Percentiles rank a stretch among this genome's conserved stretches.
Conservation (phyloP, 2,888 invertebrate species). For the Chrysolina americana region DNA sequence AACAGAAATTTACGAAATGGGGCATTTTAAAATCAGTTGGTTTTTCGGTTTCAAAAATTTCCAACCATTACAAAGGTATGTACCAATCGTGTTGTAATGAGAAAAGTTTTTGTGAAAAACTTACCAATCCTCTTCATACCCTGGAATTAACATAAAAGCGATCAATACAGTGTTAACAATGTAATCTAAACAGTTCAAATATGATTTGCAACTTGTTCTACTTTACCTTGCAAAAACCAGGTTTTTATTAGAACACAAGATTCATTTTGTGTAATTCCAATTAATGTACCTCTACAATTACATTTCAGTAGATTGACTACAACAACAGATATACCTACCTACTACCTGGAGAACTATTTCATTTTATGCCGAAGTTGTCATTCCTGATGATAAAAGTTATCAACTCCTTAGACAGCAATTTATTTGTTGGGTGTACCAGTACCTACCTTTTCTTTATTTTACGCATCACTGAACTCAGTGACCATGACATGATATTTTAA, state of each 20-base stretch:
- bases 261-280: not conserved
- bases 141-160: constrained; percentile 65
- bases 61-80: constrained; percentile 34
- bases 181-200: constrained; percentile 32
- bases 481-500: constrained; percentile 1
- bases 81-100: constrained; percentile 41
- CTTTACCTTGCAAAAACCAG: constrained; percentile 43
- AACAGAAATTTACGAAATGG: not conserved
- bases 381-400: not conserved
- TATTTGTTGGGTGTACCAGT: constrained; percentile 5
- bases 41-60: constrained; percentile 26
- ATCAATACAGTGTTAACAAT: constrained; percentile 53
- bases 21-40: not conserved
- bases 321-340: constrained; percentile 18
- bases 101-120: constrained; percentile 55
- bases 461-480: constrained; percentile 11
- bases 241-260: not conserved
- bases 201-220: constrained; percentile 33
- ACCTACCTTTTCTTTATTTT: constrained; percentile 26
- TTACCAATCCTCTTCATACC: constrained; percentile 68
- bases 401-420: not conserved
- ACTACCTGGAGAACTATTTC: not conserved
- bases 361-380: constrained; percentile 15
- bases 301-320: not conserved
- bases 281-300: not conserved